Evolutionary conservation across 2,797 vertebrate genomes (phyloP).

Genomic region (Enteromius treurensis): DNA sequence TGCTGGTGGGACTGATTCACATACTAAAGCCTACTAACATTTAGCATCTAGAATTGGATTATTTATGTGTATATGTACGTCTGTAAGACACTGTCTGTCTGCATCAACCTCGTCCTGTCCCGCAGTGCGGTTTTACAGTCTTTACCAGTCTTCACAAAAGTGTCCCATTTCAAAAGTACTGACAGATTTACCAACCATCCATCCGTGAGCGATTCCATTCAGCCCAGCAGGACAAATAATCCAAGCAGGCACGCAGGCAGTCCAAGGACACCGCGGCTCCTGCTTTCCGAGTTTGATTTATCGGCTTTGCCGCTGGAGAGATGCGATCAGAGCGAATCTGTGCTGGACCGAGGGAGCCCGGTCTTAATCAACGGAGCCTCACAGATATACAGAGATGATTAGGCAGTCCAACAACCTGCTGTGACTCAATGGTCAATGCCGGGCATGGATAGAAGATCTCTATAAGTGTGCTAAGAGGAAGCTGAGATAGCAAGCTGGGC

Average conservation of each 20-base stretch:
- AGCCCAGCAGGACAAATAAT: slow-evolving; percentile 56
- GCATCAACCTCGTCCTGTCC: background rate
- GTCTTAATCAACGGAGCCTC: slow-evolving; percentile 54
- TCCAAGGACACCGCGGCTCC: slow-evolving; percentile 55
- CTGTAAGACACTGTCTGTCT: background rate
- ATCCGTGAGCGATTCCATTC: slow-evolving; percentile 30
- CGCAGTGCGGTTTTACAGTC: slow-evolving; percentile 15
- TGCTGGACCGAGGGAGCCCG: slow-evolving; percentile 45
- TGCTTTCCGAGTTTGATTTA: slow-evolving; percentile 58
- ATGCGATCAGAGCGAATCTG: slow-evolving; percentile 52
- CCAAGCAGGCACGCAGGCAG: slow-evolving; percentile 40
- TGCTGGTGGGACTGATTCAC: background rate
- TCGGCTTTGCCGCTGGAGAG: slow-evolving; percentile 44
- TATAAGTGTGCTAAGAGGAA: slow-evolving; percentile 12
- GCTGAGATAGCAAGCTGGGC: slow-evolving; percentile 26
- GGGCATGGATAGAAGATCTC: slow-evolving; percentile 8
- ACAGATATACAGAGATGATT: slow-evolving; percentile 58
- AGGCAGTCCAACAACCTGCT: slow-evolving; percentile 42
- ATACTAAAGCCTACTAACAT: background rate
- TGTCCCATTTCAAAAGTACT: slow-evolving; percentile 44
- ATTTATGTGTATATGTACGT: background rate
- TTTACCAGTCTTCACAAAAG: slow-evolving; percentile 45
- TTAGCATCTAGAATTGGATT: background rate
- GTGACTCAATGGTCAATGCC: slow-evolving; percentile 29
- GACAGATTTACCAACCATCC: slow-evolving; percentile 47